Percentiles rank a stretch among this genome's conserved stretches.
phyloP scores from a whole-genome alignment of 2,888 invertebrate genomes.

The Punctoribates punctum region DNA sequence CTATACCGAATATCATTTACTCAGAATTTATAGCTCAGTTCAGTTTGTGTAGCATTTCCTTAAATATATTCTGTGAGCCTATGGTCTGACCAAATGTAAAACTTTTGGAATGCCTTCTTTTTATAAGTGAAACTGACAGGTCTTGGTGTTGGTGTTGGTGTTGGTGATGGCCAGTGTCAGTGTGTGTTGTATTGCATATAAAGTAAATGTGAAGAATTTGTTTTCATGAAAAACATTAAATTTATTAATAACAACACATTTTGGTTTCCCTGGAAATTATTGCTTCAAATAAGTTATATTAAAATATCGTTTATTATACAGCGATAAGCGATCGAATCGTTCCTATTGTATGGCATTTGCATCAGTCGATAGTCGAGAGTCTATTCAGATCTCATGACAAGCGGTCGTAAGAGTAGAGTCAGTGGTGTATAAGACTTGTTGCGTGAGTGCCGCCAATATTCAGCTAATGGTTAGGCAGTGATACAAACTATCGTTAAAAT shows the following conservation, averaged over 20 bases:
- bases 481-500: not conserved
- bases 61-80: too few species aligned
- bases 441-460: conserved; percentile 17
- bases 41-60: not conserved
- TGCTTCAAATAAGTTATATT: not conserved
- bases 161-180: too few species aligned
- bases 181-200: not conserved
- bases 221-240: not conserved
- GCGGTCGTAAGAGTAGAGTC: not conserved
- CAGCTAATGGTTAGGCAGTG: conserved; percentile 19
- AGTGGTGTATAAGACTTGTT: conserved; percentile 10
- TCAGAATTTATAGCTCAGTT: too few species aligned
- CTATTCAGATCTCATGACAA: conserved; percentile 1
- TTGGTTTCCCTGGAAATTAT: conserved; percentile 30
- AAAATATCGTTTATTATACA: not conserved
- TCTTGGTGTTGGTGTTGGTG: too few species aligned
- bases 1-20: too few species aligned
- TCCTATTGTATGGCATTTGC: not conserved
- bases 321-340: not conserved
- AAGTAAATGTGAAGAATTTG: not conserved
- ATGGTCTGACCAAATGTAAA: too few species aligned
- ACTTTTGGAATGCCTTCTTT: not conserved
- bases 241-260: not conserved
- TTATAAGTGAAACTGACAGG: not conserved
- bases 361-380: not conserved